Evolutionary conservation across 2,888 invertebrate genomes (phyloP).

Genomic region (Lampropteryx suffumata): DNA sequence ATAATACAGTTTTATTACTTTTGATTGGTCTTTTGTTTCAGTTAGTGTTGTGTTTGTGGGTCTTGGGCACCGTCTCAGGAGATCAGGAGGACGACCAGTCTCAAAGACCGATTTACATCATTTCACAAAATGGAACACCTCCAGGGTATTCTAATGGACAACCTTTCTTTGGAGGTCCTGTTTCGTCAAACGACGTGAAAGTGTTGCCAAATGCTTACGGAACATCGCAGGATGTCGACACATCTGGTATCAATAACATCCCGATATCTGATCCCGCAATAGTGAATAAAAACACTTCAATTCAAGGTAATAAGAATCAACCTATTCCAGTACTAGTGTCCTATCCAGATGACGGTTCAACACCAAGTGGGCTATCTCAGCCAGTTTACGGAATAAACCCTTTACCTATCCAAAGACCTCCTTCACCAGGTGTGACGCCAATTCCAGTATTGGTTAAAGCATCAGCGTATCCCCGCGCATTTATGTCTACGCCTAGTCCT

Average conservation of each 20-base stretch:
- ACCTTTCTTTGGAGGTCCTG: slow-evolving; percentile 8
- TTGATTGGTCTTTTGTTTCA: slow-evolving; percentile 32
- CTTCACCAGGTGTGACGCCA: slow-evolving; percentile 5
- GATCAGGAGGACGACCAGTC: slow-evolving; percentile 20
- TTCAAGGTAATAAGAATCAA: slow-evolving; percentile 8
- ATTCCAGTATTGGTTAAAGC: slow-evolving; percentile 18
- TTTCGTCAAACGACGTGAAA: slow-evolving; percentile 15
- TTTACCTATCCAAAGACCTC: not conserved
- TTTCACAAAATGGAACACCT: slow-evolving; percentile 10
- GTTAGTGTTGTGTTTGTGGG: slow-evolving; percentile 71
- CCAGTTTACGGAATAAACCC: not conserved
- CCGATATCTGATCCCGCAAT: slow-evolving; percentile 7
- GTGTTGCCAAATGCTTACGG: slow-evolving; percentile 23
- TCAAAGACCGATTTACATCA: slow-evolving; percentile 6
- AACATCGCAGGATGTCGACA: slow-evolving; percentile 1
- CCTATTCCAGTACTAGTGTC: slow-evolving; percentile 30
- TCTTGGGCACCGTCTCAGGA: slow-evolving; percentile 32
- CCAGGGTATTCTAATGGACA: slow-evolving; percentile 1
- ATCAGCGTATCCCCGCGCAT: slow-evolving; percentile 12
- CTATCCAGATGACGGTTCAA: not conserved
- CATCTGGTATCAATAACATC: slow-evolving; percentile 1
- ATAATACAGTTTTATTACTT: not conserved
- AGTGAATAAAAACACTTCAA: slow-evolving; percentile 5
- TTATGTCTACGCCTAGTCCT: slow-evolving; percentile 24
- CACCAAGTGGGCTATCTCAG: slow-evolving; percentile 4